These are phyloP conservation scores for Pseudomyrmex cubaensis DNA, from an alignment of 1,140 invertebrate species.

Conservation along the genomic window DNA sequence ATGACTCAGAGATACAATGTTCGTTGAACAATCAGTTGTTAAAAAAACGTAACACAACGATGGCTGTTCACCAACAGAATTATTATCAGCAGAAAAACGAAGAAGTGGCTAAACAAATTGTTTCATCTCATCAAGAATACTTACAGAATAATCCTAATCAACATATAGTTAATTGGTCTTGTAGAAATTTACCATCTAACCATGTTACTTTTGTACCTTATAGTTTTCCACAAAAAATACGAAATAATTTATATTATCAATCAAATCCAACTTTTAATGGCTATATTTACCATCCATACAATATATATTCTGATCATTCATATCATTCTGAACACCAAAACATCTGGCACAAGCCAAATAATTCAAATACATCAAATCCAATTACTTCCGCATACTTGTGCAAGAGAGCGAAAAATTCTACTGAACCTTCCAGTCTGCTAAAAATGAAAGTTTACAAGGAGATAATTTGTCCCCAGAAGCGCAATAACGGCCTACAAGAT, in stretches of 20 bases:
- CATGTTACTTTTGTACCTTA: neutral
- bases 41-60: neutral
- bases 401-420: constrained; percentile 2
- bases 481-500: constrained; percentile 81
- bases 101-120: neutral
- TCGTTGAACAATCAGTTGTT: neutral
- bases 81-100: neutral
- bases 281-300: neutral
- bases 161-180: constrained; percentile 5
- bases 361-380: neutral
- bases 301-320: neutral
- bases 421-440: constrained; percentile 73
- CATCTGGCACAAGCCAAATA: neutral
- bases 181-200: neutral
- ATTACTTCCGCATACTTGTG: neutral
- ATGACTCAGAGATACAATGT: neutral
- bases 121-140: neutral
- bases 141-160: constrained; percentile 30
- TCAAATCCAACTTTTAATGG: neutral
- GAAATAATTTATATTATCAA: neutral
- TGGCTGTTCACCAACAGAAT: constrained; percentile 19
- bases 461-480: constrained; percentile 64
- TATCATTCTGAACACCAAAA: constrained; percentile 2
- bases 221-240: neutral
- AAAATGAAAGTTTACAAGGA: constrained; percentile 75